Evolutionary conservation across 2,888 invertebrate genomes (phyloP), one percentile per base, ranked within the genome.

Genomic region (Ectemnius lituratus): DNA sequence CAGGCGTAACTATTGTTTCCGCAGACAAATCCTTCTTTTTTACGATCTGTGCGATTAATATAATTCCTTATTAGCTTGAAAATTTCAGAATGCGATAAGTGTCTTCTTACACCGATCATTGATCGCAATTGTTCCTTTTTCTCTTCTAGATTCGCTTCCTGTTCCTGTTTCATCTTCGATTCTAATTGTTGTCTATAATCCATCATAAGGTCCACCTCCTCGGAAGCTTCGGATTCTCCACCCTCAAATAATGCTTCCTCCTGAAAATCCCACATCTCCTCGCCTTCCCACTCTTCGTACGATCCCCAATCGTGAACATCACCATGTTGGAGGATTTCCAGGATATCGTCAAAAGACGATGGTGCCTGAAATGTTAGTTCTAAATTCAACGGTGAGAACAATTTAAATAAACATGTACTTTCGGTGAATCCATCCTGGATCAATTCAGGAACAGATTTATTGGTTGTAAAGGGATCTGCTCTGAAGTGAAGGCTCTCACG

Each of bases 71-170:
- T 27, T 28, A n/a, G 37, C 20, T n/a, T 4, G 6, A 23, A 8
- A 37, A 37, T 37, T 37, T 8, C 2, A 37, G 37, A 2, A 37
- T 37, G 37, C 8, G 11, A 37, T 8, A 1, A 37, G 37, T 37
- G 5, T 37, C 11, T 37, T 68, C 62, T 85, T 85, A 86, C 86
- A 70, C 78, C 81, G 45, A 85, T 77, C 27, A 83, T 60, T 56
- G 67, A 67, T 37, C 62, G 76, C 45, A 83, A 57, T 14, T 63
- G 56, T 46, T 76, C 71, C 27, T 68, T 78, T 37, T 67, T 71
- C 37, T 69, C 73, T 63, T 75, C 62, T 11, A 67, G 28, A 11
- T 56, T 68, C 0, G 37, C 46, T 0, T 61, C 23, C 11, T 70
- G 73, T 60, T 61, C 73, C 14, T 49, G 71, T 4, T 64, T 70